Conservation (phyloP, 2,113 vertebrate species). For the Regulus satrapa region DNA sequence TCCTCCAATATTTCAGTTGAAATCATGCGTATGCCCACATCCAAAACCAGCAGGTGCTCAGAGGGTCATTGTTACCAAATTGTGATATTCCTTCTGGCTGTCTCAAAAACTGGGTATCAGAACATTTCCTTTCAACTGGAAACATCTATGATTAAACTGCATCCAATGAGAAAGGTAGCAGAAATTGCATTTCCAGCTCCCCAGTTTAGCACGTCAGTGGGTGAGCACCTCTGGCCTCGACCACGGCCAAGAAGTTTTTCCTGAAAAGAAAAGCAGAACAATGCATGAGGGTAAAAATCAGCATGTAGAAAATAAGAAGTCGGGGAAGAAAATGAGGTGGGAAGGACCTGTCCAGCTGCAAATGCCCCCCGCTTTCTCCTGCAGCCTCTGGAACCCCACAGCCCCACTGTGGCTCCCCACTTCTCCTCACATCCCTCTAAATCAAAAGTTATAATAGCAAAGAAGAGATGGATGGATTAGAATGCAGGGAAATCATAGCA, state of each 20-base stretch:
- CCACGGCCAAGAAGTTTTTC: not conserved
- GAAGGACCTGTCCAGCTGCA: not conserved
- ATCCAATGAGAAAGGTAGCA: not conserved
- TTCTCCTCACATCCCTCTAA: not conserved
- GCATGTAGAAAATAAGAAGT: not conserved
- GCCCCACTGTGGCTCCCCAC: not conserved
- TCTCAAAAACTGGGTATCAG: not conserved
- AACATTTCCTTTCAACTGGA: constrained; percentile 26
- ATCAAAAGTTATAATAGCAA: not conserved
- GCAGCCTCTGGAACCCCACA: not conserved
- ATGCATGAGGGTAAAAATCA: not conserved
- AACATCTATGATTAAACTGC: constrained; percentile 39
- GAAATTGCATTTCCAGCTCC: not conserved
- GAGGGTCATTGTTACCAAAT: not conserved
- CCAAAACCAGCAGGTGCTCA: not conserved
- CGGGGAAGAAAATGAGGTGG: not conserved
- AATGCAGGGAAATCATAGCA: not conserved
- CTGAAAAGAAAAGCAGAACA: not conserved
- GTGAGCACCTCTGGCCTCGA: not conserved
- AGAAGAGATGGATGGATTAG: not conserved
- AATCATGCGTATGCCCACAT: not conserved
- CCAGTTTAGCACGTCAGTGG: not conserved
- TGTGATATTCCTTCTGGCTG: not conserved
- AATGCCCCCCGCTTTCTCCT: accelerated
- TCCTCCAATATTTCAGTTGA: constrained; percentile 14